Evolutionary conservation across 2,113 vertebrate species (phyloP), one percentile per base, ranked within the genome.

Genomic region (Plecturocebus donacophilus): DNA sequence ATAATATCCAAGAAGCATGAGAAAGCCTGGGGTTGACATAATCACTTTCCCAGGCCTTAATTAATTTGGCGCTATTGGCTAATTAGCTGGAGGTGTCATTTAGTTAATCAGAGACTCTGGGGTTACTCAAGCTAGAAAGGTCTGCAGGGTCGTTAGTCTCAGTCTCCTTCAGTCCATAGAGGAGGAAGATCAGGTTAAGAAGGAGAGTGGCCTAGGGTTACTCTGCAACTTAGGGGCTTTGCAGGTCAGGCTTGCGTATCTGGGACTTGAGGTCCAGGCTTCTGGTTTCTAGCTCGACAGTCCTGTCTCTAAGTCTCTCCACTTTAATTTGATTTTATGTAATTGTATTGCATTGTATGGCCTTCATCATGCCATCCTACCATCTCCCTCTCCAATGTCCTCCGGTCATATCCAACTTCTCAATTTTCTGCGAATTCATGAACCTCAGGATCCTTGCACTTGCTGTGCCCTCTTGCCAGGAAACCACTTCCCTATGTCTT

Each of bases 31-130:
- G 71, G 35, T 77, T 32, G 77, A 81, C 61, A 2, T 87, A 56
- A 13, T 97, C 94, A 42, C 90, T 97, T 97, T 91, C 94, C 90
- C 79, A 35, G 95, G 85, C 94, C 91, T 88, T 96, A 94, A 68
- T 94, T 92, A 95, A 97, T 58, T 94, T 73, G 54, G 38, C 64
- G 73, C 81, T 84, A 52, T 54, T 77, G 82, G 94, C 79, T 85
- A 38, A 92, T 90, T 76, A 77, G 79, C 17, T 54, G 21, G 32
- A 95, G 42, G 54, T 93, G 49, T 40, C 68, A 30, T 16, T 87
- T 20, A 38, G 56, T 35, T 42, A 20, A n/a, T 45, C 38, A 32
- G 64, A 77, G 45, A 89, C 23, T 30, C 40, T 2, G 16, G 32
- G 42, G 42, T 20, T 52, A 52, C 81, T 68, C 23, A 45, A 56